phyloP scores from a whole-genome alignment of 2,113 vertebrate species.

The Chascanopsetta lugubris region DNA sequence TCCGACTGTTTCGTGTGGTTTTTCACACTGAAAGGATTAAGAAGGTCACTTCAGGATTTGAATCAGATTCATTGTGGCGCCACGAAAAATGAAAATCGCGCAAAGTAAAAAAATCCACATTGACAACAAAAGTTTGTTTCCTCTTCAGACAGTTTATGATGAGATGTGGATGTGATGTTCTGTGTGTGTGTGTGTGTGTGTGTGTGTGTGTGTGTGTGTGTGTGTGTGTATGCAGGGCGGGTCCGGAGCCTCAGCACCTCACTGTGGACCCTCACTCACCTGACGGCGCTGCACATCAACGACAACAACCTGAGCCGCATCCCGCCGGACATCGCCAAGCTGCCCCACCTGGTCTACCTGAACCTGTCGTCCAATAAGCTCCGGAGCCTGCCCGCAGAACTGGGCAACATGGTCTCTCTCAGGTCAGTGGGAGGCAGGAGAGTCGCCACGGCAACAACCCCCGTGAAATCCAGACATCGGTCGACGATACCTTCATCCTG shows the following conservation, averaged over 20 bases:
- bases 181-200: not conserved
- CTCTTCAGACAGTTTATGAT: too few species aligned
- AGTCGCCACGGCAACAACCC: too few species aligned
- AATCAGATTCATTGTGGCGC: not conserved
- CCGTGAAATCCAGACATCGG: too few species aligned
- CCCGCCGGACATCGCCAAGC: conserved; percentile 98
- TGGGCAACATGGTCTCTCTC: conserved; percentile 99
- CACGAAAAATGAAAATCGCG: not conserved
- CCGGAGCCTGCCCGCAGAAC: conserved; percentile 98
- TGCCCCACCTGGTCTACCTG: conserved; percentile 97
- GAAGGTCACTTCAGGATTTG: not conserved
- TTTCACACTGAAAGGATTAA: not conserved
- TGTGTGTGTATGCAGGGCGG: conserved; percentile 81
- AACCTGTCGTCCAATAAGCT: conserved; percentile 99
- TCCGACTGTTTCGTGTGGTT: not conserved
- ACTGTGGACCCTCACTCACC: conserved; percentile 95
- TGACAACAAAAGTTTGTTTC: too few species aligned
- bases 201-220: not conserved
- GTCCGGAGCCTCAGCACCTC: conserved; percentile 95
- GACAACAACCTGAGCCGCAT: conserved; percentile 98
- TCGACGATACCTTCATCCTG: too few species aligned
- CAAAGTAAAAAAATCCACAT: not conserved
- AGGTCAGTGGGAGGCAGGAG: conserved; percentile 90
- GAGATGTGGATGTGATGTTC: too few species aligned
- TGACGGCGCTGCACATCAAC: conserved; percentile 97